These are phyloP conservation scores for Cuculus canorus DNA, from an alignment of 2,797 vertebrate species.

Conservation along the genomic window DNA sequence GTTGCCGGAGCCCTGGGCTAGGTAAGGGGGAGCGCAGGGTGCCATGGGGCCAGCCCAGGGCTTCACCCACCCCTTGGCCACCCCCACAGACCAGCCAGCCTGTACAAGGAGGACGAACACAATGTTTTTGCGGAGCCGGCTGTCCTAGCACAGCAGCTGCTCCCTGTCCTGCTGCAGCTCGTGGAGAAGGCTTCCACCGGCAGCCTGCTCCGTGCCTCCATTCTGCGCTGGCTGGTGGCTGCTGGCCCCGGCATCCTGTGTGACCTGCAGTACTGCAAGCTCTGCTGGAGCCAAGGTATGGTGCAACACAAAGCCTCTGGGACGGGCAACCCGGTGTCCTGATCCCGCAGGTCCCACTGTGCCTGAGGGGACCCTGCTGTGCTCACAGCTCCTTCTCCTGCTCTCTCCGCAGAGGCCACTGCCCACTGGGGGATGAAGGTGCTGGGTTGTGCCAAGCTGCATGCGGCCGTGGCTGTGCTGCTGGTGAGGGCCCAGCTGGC, in stretches of 20 bases:
- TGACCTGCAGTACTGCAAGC: conserved; percentile 72
- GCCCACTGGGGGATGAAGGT: conserved; percentile 73
- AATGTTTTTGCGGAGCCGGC: conserved; percentile 87
- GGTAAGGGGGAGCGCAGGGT: accelerated
- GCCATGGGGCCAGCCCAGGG: accelerated
- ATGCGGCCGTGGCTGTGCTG: conserved; percentile 75
- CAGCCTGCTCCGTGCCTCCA: conserved; percentile 30
- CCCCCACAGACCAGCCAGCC: conserved; percentile 74
- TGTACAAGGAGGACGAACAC: conserved; percentile 89
- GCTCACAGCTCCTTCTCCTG: accelerated
- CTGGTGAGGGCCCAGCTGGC: conserved; percentile 58
- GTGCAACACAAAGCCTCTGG: accelerated
- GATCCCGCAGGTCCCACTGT: neutral
- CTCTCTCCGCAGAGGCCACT: neutral
- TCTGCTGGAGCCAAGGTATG: conserved; percentile 76
- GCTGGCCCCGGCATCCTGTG: conserved; percentile 49
- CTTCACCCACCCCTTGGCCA: neutral
- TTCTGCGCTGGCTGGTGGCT: conserved; percentile 77
- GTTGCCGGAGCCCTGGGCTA: neutral
- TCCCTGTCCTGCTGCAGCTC: conserved; percentile 82
- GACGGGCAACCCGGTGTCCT: neutral
- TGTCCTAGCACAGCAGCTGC: conserved; percentile 77
- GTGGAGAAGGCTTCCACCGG: conserved; percentile 68
- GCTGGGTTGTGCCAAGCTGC: conserved; percentile 79
- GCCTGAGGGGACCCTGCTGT: accelerated